Conservation (phyloP, 1,140 invertebrate species). For the Papilio xuthus region DNA sequence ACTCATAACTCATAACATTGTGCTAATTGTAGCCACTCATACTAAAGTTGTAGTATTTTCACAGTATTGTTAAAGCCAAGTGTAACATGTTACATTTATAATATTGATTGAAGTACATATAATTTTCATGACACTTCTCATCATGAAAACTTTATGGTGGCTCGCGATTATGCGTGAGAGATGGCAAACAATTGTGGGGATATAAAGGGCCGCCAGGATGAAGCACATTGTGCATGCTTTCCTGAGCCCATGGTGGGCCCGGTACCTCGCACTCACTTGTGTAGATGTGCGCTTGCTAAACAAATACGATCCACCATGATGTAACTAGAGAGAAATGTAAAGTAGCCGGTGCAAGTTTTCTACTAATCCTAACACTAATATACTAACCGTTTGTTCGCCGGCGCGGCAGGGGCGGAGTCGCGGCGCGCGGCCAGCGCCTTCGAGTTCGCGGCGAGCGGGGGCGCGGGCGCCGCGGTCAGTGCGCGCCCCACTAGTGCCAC, state of each 20-base stretch:
- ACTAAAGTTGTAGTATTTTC: slow-evolving; percentile 5
- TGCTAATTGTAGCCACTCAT: slow-evolving; percentile 10
- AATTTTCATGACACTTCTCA: too few relatives aligned
- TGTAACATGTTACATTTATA: too few relatives aligned
- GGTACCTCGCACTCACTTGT: too few relatives aligned
- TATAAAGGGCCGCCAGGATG: too few relatives aligned
- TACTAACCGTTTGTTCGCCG: background rate
- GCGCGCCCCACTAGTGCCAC: background rate
- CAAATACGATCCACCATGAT: background rate
- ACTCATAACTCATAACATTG: slow-evolving; percentile 23
- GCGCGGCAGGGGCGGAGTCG: background rate
- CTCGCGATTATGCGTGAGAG: too few relatives aligned
- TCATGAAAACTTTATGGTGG: too few relatives aligned
- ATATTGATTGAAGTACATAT: too few relatives aligned
- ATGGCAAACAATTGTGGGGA: too few relatives aligned
- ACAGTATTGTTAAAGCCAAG: too few relatives aligned
- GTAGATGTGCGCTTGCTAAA: background rate
- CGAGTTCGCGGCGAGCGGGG: background rate
- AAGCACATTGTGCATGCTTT: too few relatives aligned
- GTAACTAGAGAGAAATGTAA: background rate
- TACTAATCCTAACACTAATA: background rate
- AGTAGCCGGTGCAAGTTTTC: background rate
- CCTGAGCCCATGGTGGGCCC: too few relatives aligned
- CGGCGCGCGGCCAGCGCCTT: slow-evolving; percentile 11
- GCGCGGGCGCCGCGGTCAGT: slow-evolving; percentile 32